A percentile compares a stretch with the other conserved stretches of the same genome.
These are phyloP conservation scores for Platycheirus rosarum DNA, from an alignment of 2,888 invertebrate species.

Conservation along the genomic window DNA sequence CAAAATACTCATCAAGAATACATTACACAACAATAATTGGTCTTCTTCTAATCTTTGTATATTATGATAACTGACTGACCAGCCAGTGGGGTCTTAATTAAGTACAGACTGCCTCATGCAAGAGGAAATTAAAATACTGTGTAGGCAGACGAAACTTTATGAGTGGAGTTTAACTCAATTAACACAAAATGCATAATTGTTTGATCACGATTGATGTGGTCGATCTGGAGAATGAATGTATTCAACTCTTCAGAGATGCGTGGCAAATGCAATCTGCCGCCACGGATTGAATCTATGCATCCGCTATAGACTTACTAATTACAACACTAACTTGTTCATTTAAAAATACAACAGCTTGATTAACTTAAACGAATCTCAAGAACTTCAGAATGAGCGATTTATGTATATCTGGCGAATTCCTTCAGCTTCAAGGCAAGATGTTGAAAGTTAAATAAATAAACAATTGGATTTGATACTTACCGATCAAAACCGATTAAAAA, in stretches of 20 bases:
- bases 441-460: conserved; percentile 48
- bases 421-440: conserved; percentile 23
- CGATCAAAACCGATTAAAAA: conserved; percentile 23
- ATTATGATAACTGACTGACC: too few relatives aligned
- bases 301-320: conserved; percentile 11
- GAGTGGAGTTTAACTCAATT: conserved; percentile 25
- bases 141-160: conserved; percentile 20
- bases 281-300: conserved; percentile 11
- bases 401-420: conserved; percentile 5
- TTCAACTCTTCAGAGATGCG: conserved; percentile 16
- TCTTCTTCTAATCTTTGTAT: too few relatives aligned
- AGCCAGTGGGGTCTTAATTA: conserved; percentile 4
- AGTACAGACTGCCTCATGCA: background rate
- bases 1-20: too few relatives aligned
- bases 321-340: conserved; percentile 35
- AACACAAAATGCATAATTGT: conserved; percentile 13
- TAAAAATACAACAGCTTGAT: conserved; percentile 10
- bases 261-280: background rate
- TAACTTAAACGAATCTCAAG: conserved; percentile 24
- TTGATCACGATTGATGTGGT: background rate
- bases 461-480: conserved; percentile 18
- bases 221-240: background rate
- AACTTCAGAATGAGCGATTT: conserved; percentile 21
- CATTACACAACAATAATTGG: too few relatives aligned
- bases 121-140: conserved; percentile 18